These are phyloP conservation scores for Zaprionus lineosus DNA, from an alignment of 2,888 invertebrate genomes.

Conservation along the genomic window DNA sequence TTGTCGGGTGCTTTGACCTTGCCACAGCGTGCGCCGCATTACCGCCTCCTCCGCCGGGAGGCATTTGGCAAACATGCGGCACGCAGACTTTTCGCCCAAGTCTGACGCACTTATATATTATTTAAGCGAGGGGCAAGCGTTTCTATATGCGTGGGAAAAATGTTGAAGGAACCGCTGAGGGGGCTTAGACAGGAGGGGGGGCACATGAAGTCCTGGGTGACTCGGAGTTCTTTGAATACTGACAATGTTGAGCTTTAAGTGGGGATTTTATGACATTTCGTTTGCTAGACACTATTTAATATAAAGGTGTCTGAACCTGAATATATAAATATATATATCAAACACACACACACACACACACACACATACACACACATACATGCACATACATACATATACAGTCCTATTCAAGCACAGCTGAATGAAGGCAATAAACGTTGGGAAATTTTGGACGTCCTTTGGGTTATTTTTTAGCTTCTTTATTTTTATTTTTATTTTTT, in stretches of 20 bases:
- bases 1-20: constrained; percentile 79
- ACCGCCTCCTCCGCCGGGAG: constrained; percentile 60
- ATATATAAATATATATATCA: too few species aligned
- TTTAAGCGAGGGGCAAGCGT: constrained; percentile 65
- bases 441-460: too few species aligned
- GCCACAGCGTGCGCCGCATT: constrained; percentile 28
- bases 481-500: constrained; percentile 9
- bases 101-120: constrained; percentile 70
- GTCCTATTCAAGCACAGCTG: too few species aligned
- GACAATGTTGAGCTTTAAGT: constrained; percentile 55
- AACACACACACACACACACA: too few species aligned
- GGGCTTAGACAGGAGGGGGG: not conserved
- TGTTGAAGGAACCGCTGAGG: constrained; percentile 3
- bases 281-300: constrained; percentile 70
- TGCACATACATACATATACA: too few species aligned
- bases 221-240: constrained; percentile 20
- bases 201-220: not conserved
- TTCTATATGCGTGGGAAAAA: constrained; percentile 70
- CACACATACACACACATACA: too few species aligned
- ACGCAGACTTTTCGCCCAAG: constrained; percentile 58
- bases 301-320: constrained; percentile 71
- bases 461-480: too few species aligned
- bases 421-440: constrained; percentile 24
- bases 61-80: constrained; percentile 73
- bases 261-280: constrained; percentile 67